These are phyloP conservation scores for Dicyrtoma fusca DNA, from an alignment of 2,888 invertebrate species.

Conservation along the genomic window DNA sequence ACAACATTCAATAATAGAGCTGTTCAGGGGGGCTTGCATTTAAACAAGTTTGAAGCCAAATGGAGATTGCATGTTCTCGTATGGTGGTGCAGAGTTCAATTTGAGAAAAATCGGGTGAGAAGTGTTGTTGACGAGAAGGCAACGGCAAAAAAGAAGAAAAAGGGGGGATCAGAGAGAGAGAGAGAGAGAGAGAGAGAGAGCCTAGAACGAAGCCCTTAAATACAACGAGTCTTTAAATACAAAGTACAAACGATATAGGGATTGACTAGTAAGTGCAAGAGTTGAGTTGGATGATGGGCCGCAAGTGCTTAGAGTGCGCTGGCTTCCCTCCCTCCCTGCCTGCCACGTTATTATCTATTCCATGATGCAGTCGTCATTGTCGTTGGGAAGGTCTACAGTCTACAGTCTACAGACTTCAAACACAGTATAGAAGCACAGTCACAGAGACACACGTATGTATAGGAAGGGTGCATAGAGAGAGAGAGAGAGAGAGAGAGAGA, in stretches of 20 bases:
- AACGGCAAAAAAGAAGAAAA: neutral
- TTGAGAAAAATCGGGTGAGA: slow-evolving; percentile 42
- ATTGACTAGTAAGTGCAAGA: neutral
- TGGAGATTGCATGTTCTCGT: slow-evolving; percentile 38
- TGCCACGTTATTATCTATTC: too few relatives aligned
- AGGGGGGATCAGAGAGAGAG: neutral
- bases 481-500: slow-evolving; percentile 38
- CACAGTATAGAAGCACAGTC: too few relatives aligned
- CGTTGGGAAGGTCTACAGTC: neutral
- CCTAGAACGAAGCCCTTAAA: neutral
- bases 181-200: slow-evolving; percentile 27
- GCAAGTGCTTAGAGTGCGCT: too few relatives aligned
- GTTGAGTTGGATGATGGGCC: too few relatives aligned
- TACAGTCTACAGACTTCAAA: neutral
- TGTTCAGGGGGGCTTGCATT: slow-evolving; percentile 41
- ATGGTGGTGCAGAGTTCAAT: slow-evolving; percentile 33
- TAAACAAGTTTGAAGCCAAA: slow-evolving; percentile 41
- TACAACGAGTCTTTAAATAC: slow-evolving; percentile 6
- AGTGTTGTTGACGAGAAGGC: slow-evolving; percentile 39
- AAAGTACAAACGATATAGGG: neutral
- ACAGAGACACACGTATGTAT: slow-evolving; percentile 4
- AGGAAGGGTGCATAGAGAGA: slow-evolving; percentile 22
- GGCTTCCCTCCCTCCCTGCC: too few relatives aligned
- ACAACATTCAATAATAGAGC: slow-evolving; percentile 31
- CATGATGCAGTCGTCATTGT: too few relatives aligned